Conservation (phyloP, 2,797 vertebrate species). For the Chiloscyllium punctatum region DNA sequence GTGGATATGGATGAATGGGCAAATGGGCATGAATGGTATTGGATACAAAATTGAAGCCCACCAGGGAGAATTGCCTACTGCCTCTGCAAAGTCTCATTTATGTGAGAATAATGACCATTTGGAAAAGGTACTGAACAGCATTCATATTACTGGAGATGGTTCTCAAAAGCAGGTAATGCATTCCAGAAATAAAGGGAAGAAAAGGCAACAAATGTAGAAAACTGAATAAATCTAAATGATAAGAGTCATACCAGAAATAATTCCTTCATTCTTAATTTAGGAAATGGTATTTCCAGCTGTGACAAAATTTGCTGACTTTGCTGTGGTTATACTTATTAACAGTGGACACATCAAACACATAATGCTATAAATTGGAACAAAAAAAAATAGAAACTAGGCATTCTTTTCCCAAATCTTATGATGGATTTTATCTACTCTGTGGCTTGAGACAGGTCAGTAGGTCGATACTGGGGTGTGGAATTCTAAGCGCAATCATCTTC, state of each 20-base stretch:
- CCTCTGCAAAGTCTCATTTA: neutral
- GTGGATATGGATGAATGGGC: neutral
- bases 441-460: conserved; percentile 84
- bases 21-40: neutral
- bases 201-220: neutral
- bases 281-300: neutral
- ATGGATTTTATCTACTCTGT: conserved; percentile 83
- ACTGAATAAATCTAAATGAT: neutral
- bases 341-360: neutral
- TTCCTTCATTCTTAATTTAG: neutral
- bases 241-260: neutral
- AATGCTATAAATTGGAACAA: conserved; percentile 3
- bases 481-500: conserved; percentile 87
- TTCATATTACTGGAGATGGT: neutral
- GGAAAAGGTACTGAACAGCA: neutral
- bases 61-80: neutral
- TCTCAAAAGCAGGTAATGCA: neutral
- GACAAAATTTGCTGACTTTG: neutral
- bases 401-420: conserved; percentile 75
- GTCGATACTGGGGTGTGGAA: conserved; percentile 76
- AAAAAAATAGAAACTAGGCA: conserved; percentile 49
- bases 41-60: neutral
- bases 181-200: neutral
- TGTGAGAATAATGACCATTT: neutral
- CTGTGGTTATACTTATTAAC: neutral